Conservation (phyloP, 2,797 vertebrate species). For the Synaphobranchus kaupii region DNA sequence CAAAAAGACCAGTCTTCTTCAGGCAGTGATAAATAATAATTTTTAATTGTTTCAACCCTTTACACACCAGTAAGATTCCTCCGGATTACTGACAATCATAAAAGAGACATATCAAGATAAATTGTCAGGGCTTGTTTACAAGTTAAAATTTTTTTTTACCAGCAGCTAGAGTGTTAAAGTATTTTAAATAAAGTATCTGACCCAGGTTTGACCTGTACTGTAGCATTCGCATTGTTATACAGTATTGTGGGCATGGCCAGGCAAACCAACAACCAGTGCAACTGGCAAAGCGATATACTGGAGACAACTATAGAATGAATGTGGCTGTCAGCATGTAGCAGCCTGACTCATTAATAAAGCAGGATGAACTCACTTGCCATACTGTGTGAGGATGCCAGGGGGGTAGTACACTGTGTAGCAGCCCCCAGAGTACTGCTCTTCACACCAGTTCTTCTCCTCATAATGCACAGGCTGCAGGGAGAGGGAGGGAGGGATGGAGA, state of each 20-base stretch:
- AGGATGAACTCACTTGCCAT: constrained; percentile 78
- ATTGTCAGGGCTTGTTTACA: background rate
- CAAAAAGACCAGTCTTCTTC: no score
- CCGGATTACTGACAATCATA: no score
- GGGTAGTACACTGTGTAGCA: constrained; percentile 96
- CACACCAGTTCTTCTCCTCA: constrained; percentile 99
- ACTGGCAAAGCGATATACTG: background rate
- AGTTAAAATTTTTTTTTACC: background rate
- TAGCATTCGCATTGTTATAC: background rate
- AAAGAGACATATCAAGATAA: background rate
- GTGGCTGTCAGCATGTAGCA: background rate
- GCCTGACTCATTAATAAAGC: background rate
- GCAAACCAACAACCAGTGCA: background rate
- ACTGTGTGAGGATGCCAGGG: constrained; percentile 94
- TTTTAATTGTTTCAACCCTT: no score
- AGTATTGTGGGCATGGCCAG: background rate
- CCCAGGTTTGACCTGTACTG: background rate
- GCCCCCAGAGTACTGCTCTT: constrained; percentile 95
- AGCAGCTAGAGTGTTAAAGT: background rate
- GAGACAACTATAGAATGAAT: background rate
- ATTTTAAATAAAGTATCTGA: background rate
- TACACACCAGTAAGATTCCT: no score
- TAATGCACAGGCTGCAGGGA: constrained; percentile 89
- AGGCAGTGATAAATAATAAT: no score
- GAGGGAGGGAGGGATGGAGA: constrained; percentile 29